Base-by-base conservation (phyloP, 2,797 vertebrate species). In the Pangasius djambal region DNA sequence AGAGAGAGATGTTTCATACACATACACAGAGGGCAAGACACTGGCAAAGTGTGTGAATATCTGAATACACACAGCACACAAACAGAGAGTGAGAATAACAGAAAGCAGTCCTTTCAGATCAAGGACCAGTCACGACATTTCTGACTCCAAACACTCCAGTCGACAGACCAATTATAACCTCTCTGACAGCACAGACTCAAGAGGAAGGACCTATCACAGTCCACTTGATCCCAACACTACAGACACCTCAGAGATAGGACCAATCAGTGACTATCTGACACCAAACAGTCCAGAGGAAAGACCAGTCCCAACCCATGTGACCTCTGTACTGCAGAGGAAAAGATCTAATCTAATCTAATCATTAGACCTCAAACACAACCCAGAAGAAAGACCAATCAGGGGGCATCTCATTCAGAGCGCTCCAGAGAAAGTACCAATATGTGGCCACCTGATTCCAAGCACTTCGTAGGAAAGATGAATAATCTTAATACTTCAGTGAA, bases 91-190 rank as follows among this genome's bases (percentile, higher is more conserved):
- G 20, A 18, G 59, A 34, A 34, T 55, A 69, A 48, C 1, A 31
- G 13, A 55, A 69, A 69, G 44, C 1, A 52, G 40, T 69, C 13
- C 15, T 69, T 70, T 83, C 34, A 40, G 34, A 40, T 34, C 20
- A 61, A 40, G 34, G 59, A 63, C 22, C 34, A 40, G 57, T 61
- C 55, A 15, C 0, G 22, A 61, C 20, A 59, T 83, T 83, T 83
- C 57, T 5, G 22, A 78, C 61, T 37, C 40, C 55, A 75, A 61
- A 81, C 70, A 81, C 83, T 25, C 34, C 69, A 85, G n/a, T 34
- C 48, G 83, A 52, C 59, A 34, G 77, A 65, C 78, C 87, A 89
- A 89, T 88, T 59, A 87, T 55, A 59, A 34, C 37, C 16, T 13
- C 28, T 81, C 78, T 81, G 52, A 37, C 16, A 81, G 52, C 9